Base-by-base conservation (phyloP, 2,888 invertebrate genomes). In the Orthosia cruda region DNA sequence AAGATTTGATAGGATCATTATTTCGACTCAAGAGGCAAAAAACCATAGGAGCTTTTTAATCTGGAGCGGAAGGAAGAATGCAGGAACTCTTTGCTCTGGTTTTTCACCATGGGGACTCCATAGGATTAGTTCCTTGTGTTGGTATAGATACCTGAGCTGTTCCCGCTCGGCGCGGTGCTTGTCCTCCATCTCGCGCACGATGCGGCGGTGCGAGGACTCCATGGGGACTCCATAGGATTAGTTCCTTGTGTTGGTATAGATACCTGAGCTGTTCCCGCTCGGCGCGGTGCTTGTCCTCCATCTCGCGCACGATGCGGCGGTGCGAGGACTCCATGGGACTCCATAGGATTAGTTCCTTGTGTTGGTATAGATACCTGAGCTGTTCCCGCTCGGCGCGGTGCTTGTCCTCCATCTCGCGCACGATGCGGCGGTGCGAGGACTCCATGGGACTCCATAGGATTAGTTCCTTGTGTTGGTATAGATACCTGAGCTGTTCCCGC, bases 281-380 rank as follows among this genome's bases (percentile, higher is more conserved):
- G 81, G 98, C 97, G 73, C 98, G 97, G 94, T 99, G 99, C 89
- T 98, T 98, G 88, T 99, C 99, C 91, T 99, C 98, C 96, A 99
- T 97, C 92, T 99, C 99, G 67, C 98, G 97, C 88, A 99, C 98
- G 83, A 98, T 98, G 80, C 98, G 97, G 58, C 98, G 97, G 93
- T 99, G 99, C 89, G 98, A 98, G 91, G 98, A 98, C 95, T 99
- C 99, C 98, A 99, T 98, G 54, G 99, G n/a, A n/a, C 9, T 40
- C 9, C 40, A 40, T 40, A 40, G 40, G 40, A 1, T 9, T 40
- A 40, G 40, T 40, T 32, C 7, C 32, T 32, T 32, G 40, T 40
- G 40, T 40, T 9, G 40, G 40, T 40, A 40, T 40, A 40, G 9
- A 40, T 77, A 96, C 96, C 97, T 96, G 86, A 98, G 96, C 87